phyloP scores from a whole-genome alignment of 53 echinoderm and acorn worm species.

The Holothuria scabra region DNA sequence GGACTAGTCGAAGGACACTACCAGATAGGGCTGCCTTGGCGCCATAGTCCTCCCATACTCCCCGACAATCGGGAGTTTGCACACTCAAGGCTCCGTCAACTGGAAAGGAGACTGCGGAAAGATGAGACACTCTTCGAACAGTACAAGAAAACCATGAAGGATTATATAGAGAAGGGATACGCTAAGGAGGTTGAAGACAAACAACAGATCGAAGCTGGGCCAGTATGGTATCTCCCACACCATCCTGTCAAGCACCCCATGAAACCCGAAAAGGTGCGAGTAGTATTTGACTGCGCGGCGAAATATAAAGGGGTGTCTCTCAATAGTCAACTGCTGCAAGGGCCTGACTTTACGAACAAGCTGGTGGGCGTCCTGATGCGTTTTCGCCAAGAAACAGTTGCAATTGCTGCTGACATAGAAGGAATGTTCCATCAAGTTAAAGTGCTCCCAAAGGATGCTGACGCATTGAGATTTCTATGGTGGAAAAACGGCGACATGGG shows the following conservation, averaged over 20 bases:
- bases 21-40: constrained; percentile 70
- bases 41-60: constrained; percentile 45
- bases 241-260: constrained; percentile 60
- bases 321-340: constrained; percentile 73
- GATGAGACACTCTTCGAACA: constrained; percentile 43
- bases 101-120: constrained; percentile 55
- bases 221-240: constrained; percentile 66
- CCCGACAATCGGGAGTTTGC: constrained; percentile 65
- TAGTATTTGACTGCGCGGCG: constrained; percentile 80
- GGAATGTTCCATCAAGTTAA: constrained; percentile 74
- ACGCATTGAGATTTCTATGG: constrained; percentile 65
- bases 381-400: constrained; percentile 60
- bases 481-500: constrained; percentile 57
- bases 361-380: constrained; percentile 70
- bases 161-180: constrained; percentile 46
- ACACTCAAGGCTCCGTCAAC: constrained; percentile 52
- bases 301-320: constrained; percentile 65
- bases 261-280: constrained; percentile 60
- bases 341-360: constrained; percentile 64
- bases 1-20: constrained; percentile 65
- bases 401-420: constrained; percentile 66
- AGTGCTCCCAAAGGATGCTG: constrained; percentile 47
- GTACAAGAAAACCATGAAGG: constrained; percentile 43
- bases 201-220: background rate
- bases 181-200: constrained; percentile 53